Percentiles rank a stretch among this genome's conserved stretches.
These are phyloP conservation scores for Hemaris fuciformis DNA, from an alignment of 2,888 invertebrate genomes.

Conservation along the genomic window DNA sequence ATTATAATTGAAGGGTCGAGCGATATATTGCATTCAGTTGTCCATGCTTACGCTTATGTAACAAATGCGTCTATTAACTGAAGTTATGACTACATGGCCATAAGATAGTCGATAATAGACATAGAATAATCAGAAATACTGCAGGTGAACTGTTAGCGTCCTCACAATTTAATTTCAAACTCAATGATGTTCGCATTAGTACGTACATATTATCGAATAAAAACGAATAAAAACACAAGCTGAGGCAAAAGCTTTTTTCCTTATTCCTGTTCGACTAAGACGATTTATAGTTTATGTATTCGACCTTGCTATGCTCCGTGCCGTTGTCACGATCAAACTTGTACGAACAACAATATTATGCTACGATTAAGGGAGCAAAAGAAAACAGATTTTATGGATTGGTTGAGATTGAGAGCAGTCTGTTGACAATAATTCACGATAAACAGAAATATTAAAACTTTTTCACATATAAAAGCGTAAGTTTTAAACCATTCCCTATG, in stretches of 20 bases:
- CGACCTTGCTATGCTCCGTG: conserved; percentile 57
- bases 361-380: conserved; percentile 40
- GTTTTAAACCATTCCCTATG: no score
- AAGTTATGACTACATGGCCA: not conserved
- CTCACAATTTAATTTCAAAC: not conserved
- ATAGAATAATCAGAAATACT: conserved; percentile 36
- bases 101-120: conserved; percentile 26
- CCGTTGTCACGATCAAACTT: conserved; percentile 58
- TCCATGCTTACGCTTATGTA: not conserved
- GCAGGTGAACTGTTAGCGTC: conserved; percentile 22
- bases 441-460: no score
- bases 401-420: not conserved
- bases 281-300: conserved; percentile 70
- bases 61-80: conserved; percentile 4
- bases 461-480: no score
- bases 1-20: not conserved
- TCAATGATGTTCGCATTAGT: not conserved
- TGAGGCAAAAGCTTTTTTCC: conserved; percentile 52
- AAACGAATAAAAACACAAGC: conserved; percentile 59
- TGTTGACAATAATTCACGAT: not conserved
- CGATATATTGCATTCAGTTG: not conserved
- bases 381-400: conserved; percentile 42
- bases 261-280: conserved; percentile 54
- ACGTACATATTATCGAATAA: conserved; percentile 28
- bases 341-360: conserved; percentile 55